These are phyloP conservation scores for Propithecus deckenii DNA, from an alignment of 2,797 vertebrate species.

Conservation along the genomic window DNA sequence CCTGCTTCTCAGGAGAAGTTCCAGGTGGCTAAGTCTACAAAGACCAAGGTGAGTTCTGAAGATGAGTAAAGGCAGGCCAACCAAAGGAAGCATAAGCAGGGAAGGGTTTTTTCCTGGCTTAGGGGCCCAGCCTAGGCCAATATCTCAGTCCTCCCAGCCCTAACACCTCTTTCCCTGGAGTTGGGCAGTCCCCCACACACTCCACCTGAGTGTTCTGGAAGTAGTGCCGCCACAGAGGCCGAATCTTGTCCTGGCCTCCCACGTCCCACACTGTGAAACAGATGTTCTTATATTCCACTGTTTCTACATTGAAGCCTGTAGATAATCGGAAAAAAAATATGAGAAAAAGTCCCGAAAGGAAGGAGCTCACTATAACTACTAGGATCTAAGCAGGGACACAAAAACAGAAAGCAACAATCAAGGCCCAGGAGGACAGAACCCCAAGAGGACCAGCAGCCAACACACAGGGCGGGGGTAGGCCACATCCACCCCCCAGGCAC, in stretches of 20 bases:
- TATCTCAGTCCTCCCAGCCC: not conserved
- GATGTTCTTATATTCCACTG: conserved; percentile 94
- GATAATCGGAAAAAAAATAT: not conserved
- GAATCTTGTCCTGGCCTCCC: conserved; percentile 93
- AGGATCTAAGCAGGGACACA: not conserved
- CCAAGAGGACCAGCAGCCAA: not conserved
- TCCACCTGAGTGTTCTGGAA: conserved; percentile 94
- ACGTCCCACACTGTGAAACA: conserved; percentile 95
- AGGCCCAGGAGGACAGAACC: not conserved
- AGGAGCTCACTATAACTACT: conserved; percentile 22
- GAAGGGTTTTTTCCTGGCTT: not conserved
- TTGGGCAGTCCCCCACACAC: not conserved
- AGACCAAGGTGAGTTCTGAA: not conserved
- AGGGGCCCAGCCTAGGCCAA: not conserved
- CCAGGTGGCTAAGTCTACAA: not conserved
- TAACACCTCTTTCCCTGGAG: not conserved
- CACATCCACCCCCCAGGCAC: not conserved
- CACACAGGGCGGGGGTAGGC: not conserved
- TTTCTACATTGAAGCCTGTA: conserved; percentile 93
- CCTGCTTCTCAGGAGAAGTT: not conserved
- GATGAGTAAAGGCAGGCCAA: not conserved
- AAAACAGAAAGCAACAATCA: not conserved
- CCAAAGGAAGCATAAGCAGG: rapidly evolving
- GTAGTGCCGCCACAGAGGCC: conserved; percentile 93
- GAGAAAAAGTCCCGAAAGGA: conserved; percentile 16